Evolutionary conservation across 2,797 vertebrate genomes (phyloP).

Genomic region (Vespertilio murinus): DNA sequence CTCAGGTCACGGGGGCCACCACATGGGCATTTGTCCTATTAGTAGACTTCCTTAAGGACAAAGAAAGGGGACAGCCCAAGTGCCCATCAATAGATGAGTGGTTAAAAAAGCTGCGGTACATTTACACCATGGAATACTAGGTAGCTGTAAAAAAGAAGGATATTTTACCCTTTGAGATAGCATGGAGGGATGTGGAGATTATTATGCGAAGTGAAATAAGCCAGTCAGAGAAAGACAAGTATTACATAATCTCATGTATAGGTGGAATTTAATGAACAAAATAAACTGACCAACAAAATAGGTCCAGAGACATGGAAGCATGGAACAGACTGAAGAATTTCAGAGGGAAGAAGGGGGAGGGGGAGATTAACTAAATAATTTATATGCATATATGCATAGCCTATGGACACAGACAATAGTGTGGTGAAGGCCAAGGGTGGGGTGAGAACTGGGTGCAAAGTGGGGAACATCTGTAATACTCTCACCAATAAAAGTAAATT

Average conservation of each 20-base stretch:
- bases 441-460: neutral
- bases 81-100: neutral
- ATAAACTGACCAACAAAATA: neutral
- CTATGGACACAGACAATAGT: neutral
- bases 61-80: neutral
- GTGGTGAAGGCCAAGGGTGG: neutral
- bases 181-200: neutral
- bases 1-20: neutral
- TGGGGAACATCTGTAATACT: neutral
- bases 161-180: neutral
- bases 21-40: neutral
- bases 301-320: neutral
- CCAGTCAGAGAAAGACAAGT: neutral
- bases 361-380: neutral
- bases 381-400: neutral
- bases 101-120: neutral
- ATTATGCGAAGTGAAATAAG: neutral
- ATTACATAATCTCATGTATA: neutral
- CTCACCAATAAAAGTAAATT: neutral
- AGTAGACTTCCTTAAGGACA: neutral
- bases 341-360: neutral
- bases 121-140: neutral
- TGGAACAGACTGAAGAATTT: neutral
- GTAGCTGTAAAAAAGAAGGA: neutral
- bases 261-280: neutral